Evolutionary conservation across 2,888 invertebrate genomes (phyloP), one percentile per base, ranked within the genome.

Genomic region (Netelia melanura): DNA sequence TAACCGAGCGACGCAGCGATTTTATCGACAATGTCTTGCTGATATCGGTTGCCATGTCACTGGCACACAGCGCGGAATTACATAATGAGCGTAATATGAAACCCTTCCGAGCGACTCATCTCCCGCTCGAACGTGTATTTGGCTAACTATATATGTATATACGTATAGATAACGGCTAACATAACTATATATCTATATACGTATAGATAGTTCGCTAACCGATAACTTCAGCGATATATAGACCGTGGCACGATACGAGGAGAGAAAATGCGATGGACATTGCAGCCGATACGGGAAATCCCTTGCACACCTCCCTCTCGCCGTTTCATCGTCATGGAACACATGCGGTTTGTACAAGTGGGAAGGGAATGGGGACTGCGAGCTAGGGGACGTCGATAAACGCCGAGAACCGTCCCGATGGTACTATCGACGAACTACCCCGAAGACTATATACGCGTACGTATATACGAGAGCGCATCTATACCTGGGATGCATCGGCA

Each of bases 241-340:
- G 78, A 80, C 67, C 48, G 56, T 68, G 78, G n/a, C 38, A 56
- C 62, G 78, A 85, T 81, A 81, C 78, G 78, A 78, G 77, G 77
- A 81, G 72, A 81, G 74, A 78, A 74, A 81, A 85, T 67, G 64
- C 78, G 81, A 78, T 85, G 81, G 81, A 81, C 84, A 79, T 70
- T 78, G 67, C 64, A 54, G 25, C 70, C 81, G 81, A 84, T 81
- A 84, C 54, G 81, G 74, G 64, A n/a, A 64, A 56, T 77, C 38
- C 62, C 52, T 38, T 11, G 54, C n/a, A 61, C 62, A 2, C 64
- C 21, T 52, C 56, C 62, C 61, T 21, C 62, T 52, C 44, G 9
- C 48, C 17, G 38, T 38, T 38, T 6, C 38, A 38, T 38, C 38
- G 38, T 38, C 38, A 38, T 38, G 38, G 48, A 61, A 61, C 30